Evolutionary conservation across 1,140 invertebrate species (phyloP), one percentile per base, ranked within the genome.

Genomic region (Nomia melanderi): DNA sequence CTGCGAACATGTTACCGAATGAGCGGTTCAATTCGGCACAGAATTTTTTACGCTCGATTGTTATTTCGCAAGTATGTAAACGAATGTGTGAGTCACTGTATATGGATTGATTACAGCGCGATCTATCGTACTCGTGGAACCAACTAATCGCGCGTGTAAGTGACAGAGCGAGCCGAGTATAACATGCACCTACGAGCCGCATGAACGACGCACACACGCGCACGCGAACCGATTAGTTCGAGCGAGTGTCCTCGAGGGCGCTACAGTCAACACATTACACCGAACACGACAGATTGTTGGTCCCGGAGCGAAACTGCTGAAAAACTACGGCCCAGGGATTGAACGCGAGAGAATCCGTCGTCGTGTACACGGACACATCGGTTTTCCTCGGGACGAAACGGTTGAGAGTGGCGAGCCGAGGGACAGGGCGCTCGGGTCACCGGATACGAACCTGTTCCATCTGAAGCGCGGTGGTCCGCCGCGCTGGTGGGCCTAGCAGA

Each of bases 401-500:
- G 50, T 20, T 27, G 25, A 1, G 20, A 25, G 8, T 8, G 14
- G 17, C 1, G 29, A 31, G 23, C 6, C 0, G 6, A 20, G 54
- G 1, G 25, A 29, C 41, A 20, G 73, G 64, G 81, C 65, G 14
- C 59, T 20, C 8, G 7, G 4, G 29, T n/a, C 1, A 14, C 17
- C 50, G 41, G 27, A 44, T 62, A 81, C 81, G 70, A 36, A 4
- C 81, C 81, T 84, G 78, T 29, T 65, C 60, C 29, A 66, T 83
- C 44, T 39, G 56, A 77, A 77, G 77, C 82, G 72, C 82, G 67
- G 64, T 74, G 78, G 62, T 62, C 65, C 78, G 74, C 47, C 75
- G 83, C 82, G 78, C 78, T 81, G 78, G 66, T 81, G 69, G 79
- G 77, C 75, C 85, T 90, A 91, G 90, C 89, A 91, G 90, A 91